Percentiles rank a stretch among this genome's conserved stretches.
Conservation (phyloP, 2,113 vertebrate species). For the Cromileptes altivelis region DNA sequence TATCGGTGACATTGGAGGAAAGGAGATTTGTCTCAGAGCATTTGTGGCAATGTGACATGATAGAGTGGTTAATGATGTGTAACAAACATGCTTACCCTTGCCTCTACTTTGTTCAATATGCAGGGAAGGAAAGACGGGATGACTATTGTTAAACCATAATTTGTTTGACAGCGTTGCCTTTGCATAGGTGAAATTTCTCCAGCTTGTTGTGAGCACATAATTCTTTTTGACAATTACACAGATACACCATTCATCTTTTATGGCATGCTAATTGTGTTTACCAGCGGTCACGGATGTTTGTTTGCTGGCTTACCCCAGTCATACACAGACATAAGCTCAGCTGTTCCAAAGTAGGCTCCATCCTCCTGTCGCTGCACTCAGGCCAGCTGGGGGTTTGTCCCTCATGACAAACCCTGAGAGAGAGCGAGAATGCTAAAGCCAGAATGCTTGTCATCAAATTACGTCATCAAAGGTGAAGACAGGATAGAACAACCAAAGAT, state of each 20-base stretch:
- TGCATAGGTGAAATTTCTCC: constrained; percentile 23
- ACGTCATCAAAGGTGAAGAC: neutral
- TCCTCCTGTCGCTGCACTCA: constrained; percentile 20
- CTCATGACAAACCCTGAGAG: neutral
- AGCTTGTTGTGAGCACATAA: constrained; percentile 47
- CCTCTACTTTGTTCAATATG: constrained; percentile 56
- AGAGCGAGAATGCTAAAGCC: neutral
- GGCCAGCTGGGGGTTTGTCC: constrained; percentile 32
- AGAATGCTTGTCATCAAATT: neutral
- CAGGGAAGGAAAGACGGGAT: constrained; percentile 10
- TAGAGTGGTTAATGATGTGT: constrained; percentile 71
- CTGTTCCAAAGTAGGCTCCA: neutral
- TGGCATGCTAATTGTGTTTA: constrained; percentile 70
- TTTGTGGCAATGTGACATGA: constrained; percentile 66
- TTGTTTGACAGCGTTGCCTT: constrained; percentile 38
- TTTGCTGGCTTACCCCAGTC: constrained; percentile 43
- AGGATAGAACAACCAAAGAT: neutral
- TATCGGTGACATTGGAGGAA: constrained; percentile 64
- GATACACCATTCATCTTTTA: constrained; percentile 50
- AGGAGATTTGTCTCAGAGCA: constrained; percentile 72
- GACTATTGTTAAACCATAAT: constrained; percentile 35
- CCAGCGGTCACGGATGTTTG: constrained; percentile 22
- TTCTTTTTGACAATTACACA: constrained; percentile 59
- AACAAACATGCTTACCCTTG: constrained; percentile 64
- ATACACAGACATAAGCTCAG: neutral